Conservation (phyloP, 2,113 vertebrate species). For the Hemiprocne comata region DNA sequence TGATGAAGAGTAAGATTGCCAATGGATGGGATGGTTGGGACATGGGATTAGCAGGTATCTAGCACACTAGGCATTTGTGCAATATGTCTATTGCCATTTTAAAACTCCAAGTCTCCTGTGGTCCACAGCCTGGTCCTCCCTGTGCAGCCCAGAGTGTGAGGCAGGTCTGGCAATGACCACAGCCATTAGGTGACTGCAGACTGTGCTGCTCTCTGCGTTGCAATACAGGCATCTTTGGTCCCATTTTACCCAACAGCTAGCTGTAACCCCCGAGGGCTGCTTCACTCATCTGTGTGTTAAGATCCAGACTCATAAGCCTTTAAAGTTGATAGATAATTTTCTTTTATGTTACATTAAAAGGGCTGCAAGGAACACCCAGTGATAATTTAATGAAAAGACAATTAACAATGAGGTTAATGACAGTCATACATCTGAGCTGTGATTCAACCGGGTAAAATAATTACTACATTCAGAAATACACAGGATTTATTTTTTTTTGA, state of each 20-base stretch:
- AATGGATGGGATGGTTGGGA: rapidly evolving
- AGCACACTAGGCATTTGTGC: background rate
- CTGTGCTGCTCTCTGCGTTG: background rate
- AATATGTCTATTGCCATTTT: rapidly evolving
- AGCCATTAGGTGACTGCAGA: rapidly evolving
- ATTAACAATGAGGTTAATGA: conserved; percentile 41
- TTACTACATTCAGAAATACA: background rate
- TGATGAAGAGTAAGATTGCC: background rate
- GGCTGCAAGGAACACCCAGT: conserved; percentile 3
- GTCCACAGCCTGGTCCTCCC: background rate
- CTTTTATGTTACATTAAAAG: conserved; percentile 30
- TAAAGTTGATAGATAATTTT: conserved; percentile 27
- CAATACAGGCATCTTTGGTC: background rate
- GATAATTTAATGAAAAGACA: conserved; percentile 36
- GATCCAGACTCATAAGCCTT: background rate
- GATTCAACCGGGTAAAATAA: conserved; percentile 31
- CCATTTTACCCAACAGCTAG: background rate
- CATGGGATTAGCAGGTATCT: background rate
- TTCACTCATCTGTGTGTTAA: background rate
- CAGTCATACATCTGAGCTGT: background rate
- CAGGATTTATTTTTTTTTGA: background rate
- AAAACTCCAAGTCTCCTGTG: background rate
- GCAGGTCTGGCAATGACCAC: rapidly evolving
- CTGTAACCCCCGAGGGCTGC: background rate
- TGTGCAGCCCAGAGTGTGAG: background rate